phyloP scores from a whole-genome alignment of 2,797 vertebrate genomes.

The Agapornis canus region DNA sequence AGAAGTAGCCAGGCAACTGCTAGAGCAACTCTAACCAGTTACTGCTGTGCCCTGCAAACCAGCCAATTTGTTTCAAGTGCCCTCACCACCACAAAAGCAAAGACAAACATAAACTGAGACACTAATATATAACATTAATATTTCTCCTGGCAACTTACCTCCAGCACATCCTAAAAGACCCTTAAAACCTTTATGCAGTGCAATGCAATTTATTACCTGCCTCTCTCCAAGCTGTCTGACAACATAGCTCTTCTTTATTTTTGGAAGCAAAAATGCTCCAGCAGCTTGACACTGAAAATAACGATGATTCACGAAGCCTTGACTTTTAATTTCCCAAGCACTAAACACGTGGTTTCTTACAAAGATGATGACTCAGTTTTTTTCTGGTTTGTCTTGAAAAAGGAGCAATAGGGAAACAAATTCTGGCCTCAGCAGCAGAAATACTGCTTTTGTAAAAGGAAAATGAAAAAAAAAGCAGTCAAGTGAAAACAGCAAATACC shows the following conservation, averaged over 20 bases:
- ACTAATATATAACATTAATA: neutral
- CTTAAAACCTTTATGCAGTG: neutral
- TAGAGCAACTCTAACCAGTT: neutral
- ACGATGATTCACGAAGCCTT: neutral
- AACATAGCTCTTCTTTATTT: neutral
- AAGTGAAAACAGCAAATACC: neutral
- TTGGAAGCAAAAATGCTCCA: constrained; percentile 11
- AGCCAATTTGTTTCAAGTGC: neutral
- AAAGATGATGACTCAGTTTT: neutral
- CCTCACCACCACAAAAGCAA: neutral
- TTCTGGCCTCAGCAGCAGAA: neutral
- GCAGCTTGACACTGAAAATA: constrained; percentile 15
- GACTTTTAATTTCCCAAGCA: constrained; percentile 10
- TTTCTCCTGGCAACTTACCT: neutral
- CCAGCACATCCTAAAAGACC: neutral
- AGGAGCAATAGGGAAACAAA: neutral
- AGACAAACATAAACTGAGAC: neutral
- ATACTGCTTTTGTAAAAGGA: neutral
- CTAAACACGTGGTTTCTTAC: neutral
- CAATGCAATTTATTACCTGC: neutral
- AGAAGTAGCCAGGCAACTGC: neutral
- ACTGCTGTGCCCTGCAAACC: neutral
- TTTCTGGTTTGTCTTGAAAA: neutral
- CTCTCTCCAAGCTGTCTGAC: neutral
- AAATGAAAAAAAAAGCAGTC: neutral